Evolutionary conservation across 2,888 invertebrate species (phyloP), one percentile per base, ranked within the genome.

Genomic region (Oxyteleia sp.): DNA sequence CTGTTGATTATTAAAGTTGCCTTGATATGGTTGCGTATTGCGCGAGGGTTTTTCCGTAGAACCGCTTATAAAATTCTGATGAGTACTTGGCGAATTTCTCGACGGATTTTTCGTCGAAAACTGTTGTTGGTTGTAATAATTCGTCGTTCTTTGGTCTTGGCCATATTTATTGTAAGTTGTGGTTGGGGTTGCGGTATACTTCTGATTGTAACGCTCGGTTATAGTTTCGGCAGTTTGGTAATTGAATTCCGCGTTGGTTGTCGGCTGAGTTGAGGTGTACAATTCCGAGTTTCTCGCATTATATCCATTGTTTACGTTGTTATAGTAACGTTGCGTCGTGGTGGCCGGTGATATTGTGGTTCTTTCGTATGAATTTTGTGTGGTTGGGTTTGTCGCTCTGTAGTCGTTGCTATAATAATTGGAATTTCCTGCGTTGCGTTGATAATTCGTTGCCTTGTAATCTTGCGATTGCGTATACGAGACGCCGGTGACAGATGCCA

Each of bases 41-140:
- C 82, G 86, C 13, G 61, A 79, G 0, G 92, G 84, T 57, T 91
- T 93, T 29, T 92, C 91, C 4, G 93, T 92, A 1, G 90, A 89
- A 2, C 87, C 71, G 13, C 82, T 88, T 43, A 92, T 86, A 0
- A 82, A 84, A 71, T 92, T 92, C 13, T 86, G 88, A 10, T 86
- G 86, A 57, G 87, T 88, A 4, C 78, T 87, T 26, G 86, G 87
- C 0, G 80, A 80, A 53, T 84, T 76, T 55, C 85, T 87, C n/a
- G 84, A 55, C 0, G 88, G 79, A 59, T 68, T 87, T 23, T 86
- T 89, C 2, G 84, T 85, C 2, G 86, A 80, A 3, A 45, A 63
- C 51, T 84, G 82, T 53, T 84, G 82, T 20, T 80, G 82, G 23
- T 68, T 79, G 8, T 57, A 78, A 55, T 82, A 69, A 55, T 64